Evolutionary conservation across 2,797 vertebrate species (phyloP).

Genomic region (Cossypha polioptera): DNA sequence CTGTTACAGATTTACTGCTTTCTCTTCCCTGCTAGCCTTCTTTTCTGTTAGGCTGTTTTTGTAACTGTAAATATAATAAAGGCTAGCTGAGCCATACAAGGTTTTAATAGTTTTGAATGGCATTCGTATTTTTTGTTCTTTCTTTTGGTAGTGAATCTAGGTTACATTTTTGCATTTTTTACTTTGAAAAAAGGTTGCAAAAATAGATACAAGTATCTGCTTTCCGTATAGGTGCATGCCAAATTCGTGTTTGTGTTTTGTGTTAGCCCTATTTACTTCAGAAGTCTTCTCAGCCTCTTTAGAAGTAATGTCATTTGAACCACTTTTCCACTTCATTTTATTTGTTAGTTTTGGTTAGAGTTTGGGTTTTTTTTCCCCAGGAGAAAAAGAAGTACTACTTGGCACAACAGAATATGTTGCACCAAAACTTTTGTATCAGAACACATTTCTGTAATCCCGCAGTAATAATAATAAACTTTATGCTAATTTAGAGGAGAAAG

Average conservation of each 20-base stretch:
- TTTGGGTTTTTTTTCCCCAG: neutral
- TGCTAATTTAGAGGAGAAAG: neutral
- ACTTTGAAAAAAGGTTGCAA: neutral
- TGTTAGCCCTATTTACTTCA: neutral
- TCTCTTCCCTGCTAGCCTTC: neutral
- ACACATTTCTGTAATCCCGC: neutral
- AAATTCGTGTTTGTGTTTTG: neutral
- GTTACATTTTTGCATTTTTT: neutral
- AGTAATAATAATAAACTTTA: neutral
- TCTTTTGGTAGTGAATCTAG: neutral
- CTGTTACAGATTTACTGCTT: conserved; percentile 62
- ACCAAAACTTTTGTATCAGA: neutral
- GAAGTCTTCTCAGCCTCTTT: neutral
- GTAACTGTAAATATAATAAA: neutral
- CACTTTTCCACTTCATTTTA: neutral
- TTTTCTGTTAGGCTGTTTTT: neutral
- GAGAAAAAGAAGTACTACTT: neutral
- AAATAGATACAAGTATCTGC: neutral
- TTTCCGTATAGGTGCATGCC: neutral
- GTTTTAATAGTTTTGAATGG: neutral
- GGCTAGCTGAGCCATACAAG: neutral
- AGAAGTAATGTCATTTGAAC: neutral
- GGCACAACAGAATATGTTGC: neutral
- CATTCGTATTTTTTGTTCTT: neutral
- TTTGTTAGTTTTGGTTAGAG: neutral